A percentile compares a stretch with the other conserved stretches of the same genome.
Conservation (phyloP, 1,140 invertebrate species). For the Wasmannia auropunctata region DNA sequence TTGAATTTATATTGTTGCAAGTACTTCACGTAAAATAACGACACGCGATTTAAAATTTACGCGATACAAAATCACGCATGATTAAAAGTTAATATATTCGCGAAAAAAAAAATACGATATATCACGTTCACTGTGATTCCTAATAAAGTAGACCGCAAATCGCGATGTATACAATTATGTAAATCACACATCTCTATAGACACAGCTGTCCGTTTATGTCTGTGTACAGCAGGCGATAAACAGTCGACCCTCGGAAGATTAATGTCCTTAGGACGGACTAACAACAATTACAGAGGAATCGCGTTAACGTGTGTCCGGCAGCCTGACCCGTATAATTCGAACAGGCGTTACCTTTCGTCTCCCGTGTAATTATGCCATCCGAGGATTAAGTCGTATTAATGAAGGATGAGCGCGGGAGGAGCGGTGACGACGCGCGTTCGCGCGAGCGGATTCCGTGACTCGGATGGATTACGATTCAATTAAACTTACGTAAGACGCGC, state of each 20-base stretch:
- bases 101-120: too few species aligned
- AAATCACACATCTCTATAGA: too few species aligned
- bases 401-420: background rate
- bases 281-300: constrained; percentile 34
- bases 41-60: too few species aligned
- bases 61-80: too few species aligned
- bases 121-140: too few species aligned
- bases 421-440: background rate
- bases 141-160: too few species aligned
- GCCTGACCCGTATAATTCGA: background rate
- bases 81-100: too few species aligned
- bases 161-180: too few species aligned
- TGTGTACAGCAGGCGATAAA: background rate
- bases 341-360: background rate
- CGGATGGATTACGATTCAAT: constrained; percentile 26
- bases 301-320: background rate
- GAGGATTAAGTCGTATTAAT: background rate
- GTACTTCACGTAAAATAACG: too few species aligned
- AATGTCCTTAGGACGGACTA: background rate
- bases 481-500: constrained; percentile 1
- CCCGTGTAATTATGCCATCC: background rate
- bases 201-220: background rate
- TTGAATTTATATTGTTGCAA: too few species aligned
- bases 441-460: background rate
- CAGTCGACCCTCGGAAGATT: background rate